Conservation (phyloP, 2,888 invertebrate species). For the Panzeria rudis region DNA sequence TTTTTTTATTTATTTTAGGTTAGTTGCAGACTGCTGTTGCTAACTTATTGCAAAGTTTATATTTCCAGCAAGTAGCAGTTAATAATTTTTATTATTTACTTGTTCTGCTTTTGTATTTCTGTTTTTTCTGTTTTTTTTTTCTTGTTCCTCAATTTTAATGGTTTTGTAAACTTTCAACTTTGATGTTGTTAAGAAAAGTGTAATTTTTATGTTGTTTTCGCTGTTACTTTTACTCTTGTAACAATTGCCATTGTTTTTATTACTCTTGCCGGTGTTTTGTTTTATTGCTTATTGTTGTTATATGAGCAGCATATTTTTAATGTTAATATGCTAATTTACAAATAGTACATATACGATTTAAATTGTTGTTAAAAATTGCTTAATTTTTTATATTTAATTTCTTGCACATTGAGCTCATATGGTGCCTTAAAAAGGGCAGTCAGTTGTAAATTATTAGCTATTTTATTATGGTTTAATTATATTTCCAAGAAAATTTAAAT, state of each 20-base stretch:
- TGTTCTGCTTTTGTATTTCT: conserved; percentile 1
- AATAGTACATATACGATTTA: not conserved
- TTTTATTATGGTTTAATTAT: not conserved
- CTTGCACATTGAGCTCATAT: not conserved
- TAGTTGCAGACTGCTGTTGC: not conserved
- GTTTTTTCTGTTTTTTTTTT: not conserved
- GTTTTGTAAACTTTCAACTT: conserved; percentile 62
- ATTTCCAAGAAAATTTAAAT: conserved; percentile 3
- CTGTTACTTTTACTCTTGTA: conserved; percentile 39
- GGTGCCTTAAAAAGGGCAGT: not conserved
- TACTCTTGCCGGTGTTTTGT: not conserved
- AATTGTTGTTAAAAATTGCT: conserved; percentile 20
- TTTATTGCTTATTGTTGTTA: not conserved
- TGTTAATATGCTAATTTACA: conserved; percentile 11
- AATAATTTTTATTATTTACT: conserved; percentile 38
- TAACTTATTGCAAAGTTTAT: conserved; percentile 15
- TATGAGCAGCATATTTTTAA: conserved; percentile 20
- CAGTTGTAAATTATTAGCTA: not conserved
- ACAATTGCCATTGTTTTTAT: conserved; percentile 3
- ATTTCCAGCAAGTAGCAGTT: conserved; percentile 14
- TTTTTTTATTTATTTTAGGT: not conserved
- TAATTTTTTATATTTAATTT: not conserved
- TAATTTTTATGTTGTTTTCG: conserved; percentile 52
- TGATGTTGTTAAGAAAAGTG: conserved; percentile 51
- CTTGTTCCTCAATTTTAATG: conserved; percentile 14